phyloP scores from a whole-genome alignment of 2,888 invertebrate genomes.

The Camptogramma bilineatum region DNA sequence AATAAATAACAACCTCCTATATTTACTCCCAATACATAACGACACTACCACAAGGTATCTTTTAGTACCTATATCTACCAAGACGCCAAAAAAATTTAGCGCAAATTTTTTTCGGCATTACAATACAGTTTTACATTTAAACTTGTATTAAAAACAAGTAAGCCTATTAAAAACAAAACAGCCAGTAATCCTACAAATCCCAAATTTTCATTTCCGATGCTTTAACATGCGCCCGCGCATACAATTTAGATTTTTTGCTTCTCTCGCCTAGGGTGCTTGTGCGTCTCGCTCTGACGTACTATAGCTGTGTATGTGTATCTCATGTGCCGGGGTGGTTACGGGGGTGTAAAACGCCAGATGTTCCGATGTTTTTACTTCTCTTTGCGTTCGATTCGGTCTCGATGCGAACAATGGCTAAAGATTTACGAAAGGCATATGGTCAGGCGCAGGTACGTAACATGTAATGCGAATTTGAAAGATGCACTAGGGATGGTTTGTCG shows the following conservation, averaged over 20 bases:
- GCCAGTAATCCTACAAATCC: slow-evolving; percentile 34
- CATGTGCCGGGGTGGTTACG: slow-evolving; percentile 56
- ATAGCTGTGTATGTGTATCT: slow-evolving; percentile 43
- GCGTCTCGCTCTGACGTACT: slow-evolving; percentile 22
- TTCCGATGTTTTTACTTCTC: slow-evolving; percentile 58
- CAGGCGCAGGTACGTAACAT: slow-evolving; percentile 53
- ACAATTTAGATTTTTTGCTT: slow-evolving; percentile 53
- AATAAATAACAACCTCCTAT: no score
- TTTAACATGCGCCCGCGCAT: slow-evolving; percentile 61
- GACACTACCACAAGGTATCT: no score
- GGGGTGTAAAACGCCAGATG: slow-evolving; percentile 70
- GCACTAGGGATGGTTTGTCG: not conserved
- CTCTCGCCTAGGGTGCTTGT: slow-evolving; percentile 50
- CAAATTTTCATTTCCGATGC: slow-evolving; percentile 57
- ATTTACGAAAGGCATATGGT: slow-evolving; percentile 51
- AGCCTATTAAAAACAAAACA: slow-evolving; percentile 33
- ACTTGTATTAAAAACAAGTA: slow-evolving; percentile 18
- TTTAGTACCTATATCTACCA: no score
- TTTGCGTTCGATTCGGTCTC: slow-evolving; percentile 56
- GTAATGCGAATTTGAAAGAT: slow-evolving; percentile 31
- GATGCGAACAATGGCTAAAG: slow-evolving; percentile 63
- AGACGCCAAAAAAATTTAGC: not conserved
- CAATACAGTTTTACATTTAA: slow-evolving; percentile 3
- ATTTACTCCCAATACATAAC: no score
- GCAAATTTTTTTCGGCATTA: slow-evolving; percentile 1